Percentiles rank a stretch among this genome's conserved stretches.
These are phyloP conservation scores for Paedocypris sp. DNA, from an alignment of 2,113 vertebrate genomes.

Conservation along the genomic window DNA sequence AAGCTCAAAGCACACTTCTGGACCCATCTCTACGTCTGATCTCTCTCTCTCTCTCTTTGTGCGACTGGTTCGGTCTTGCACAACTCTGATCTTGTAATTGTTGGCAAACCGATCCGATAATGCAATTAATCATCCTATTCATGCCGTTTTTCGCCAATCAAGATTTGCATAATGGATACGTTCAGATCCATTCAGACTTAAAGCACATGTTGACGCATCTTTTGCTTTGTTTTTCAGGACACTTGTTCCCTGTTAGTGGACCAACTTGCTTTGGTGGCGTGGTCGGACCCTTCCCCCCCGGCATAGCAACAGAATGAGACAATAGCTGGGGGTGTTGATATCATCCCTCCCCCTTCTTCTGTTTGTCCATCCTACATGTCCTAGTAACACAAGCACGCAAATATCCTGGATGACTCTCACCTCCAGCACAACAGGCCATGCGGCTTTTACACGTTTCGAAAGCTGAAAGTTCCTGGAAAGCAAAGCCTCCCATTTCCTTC, in stretches of 20 bases:
- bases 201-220: no score
- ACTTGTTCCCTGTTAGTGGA: conserved; percentile 4
- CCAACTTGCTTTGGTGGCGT: conserved; percentile 11
- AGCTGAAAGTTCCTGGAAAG: background rate
- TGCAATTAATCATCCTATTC: no score
- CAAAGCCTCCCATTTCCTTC: background rate
- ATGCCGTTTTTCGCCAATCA: no score
- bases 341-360: background rate
- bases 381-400: background rate
- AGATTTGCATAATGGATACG: no score
- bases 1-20: no score
- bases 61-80: no score
- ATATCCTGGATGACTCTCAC: background rate
- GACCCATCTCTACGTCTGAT: no score
- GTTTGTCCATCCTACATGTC: background rate
- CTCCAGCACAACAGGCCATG: background rate
- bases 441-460: background rate
- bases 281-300: background rate
- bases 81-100: no score
- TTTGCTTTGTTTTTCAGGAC: conserved; percentile 43
- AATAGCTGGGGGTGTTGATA: conserved; percentile 33
- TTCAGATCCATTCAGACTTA: no score
- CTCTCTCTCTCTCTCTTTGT: no score
- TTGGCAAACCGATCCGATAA: no score
- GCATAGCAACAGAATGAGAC: conserved; percentile 26